Evolutionary conservation across 2,113 vertebrate species (phyloP), one percentile per base, ranked within the genome.

Genomic region (Dicaeum eximium): DNA sequence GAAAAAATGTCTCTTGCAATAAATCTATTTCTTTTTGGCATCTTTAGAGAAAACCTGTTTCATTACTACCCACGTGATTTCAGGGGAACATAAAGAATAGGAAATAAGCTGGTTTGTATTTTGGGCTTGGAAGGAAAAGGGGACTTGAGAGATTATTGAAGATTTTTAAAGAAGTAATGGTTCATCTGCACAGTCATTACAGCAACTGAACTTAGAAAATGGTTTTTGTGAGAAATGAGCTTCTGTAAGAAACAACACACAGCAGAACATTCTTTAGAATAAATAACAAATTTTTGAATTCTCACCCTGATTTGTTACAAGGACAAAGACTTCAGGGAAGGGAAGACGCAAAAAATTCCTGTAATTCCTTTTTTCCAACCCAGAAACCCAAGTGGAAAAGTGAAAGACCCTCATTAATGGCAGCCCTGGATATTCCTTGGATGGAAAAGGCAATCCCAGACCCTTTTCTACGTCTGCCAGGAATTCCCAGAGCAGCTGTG

Each of bases 261-360:
- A 11, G 9, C 7, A 16, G 10, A 80, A 80, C 6, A 12, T 40
- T 81, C 38, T 14, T 15, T 60, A 81, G 50, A 92, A 40, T 5
- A 79, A 58, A 7, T 7, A 79, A 35, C 4, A 5, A 2, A 15
- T 48, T 75, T 20, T 9, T 40, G 11, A 22, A 33, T 8, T 75
- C 48, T 51, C 2, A 0, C 21, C 33, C 54, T 35, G 4, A n/a
- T 44, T 45, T 23, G 23, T 27, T 45, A 60, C 0, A 2, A 0
- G 0, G 56, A 51, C 10, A 28, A 72, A 48, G 12, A 15, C 14
- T 57, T 33, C 2, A 23, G 40, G n/a, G 11, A 78, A 86, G 47
- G 22, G 21, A 77, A 66, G 38, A 47, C 16, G 12, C 11, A 38
- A 54, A 37, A 92, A 30, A 8, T 11, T 73, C 17, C 9, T 69